Evolutionary conservation across 2,888 invertebrate genomes (phyloP).

Genomic region (Hypolimnas misippus): DNA sequence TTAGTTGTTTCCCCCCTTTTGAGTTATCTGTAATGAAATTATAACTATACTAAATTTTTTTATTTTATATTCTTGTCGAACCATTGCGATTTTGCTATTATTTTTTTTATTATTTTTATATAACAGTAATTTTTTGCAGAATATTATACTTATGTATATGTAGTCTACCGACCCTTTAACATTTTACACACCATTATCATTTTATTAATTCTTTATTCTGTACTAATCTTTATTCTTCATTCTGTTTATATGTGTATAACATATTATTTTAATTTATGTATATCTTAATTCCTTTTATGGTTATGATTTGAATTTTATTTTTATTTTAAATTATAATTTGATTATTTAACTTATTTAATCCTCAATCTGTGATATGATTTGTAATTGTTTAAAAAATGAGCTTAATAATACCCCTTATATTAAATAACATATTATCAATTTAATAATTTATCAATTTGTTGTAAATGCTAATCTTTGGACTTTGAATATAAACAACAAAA

Average conservation of each 20-base stretch:
- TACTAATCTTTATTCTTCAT: neutral
- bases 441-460: neutral
- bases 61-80: no score
- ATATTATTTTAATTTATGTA: neutral
- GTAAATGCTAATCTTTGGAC: neutral
- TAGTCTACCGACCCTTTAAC: conserved; percentile 25
- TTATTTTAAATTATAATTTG: conserved; percentile 1
- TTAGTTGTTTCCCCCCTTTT: conserved; percentile 44
- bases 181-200: conserved; percentile 4
- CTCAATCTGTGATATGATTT: neutral
- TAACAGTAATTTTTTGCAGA: neutral
- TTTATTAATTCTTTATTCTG: neutral
- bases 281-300: neutral
- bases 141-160: conserved; percentile 19
- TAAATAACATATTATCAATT: neutral
- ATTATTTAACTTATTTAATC: neutral
- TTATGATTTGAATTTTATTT: neutral
- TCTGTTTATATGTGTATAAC: conserved; percentile 2
- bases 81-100: conserved; percentile 15
- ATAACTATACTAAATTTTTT: no score
- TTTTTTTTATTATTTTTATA: neutral
- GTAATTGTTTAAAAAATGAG: neutral
- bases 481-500: neutral
- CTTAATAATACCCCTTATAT: neutral
- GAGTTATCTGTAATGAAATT: no score